A percentile compares a stretch with the other conserved stretches of the same genome.
These are phyloP conservation scores for Halocynthia roretzi DNA, from an alignment of 23 tunicate species.

Conservation along the genomic window DNA sequence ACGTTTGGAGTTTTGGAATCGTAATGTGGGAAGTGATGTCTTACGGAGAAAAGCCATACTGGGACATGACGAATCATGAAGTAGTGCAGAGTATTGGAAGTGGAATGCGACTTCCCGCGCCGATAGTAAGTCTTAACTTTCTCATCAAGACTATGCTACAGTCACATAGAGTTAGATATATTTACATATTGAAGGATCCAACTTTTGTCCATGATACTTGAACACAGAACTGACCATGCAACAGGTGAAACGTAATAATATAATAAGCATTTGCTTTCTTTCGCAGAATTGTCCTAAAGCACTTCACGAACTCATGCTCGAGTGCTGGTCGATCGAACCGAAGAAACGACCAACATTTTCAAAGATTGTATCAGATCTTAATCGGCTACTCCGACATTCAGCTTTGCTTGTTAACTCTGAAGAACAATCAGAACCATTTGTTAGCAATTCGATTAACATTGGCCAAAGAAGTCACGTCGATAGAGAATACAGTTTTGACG, in stretches of 20 bases:
- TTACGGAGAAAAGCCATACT: constrained; percentile 96
- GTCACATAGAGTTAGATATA: too few relatives aligned
- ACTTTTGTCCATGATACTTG: too few relatives aligned
- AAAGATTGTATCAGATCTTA: constrained; percentile 39
- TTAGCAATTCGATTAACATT: constrained; percentile 1
- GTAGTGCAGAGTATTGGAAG: constrained; percentile 60
- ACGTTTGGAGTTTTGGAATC: constrained; percentile 99
- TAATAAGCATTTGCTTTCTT: not conserved
- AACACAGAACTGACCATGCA: too few relatives aligned
- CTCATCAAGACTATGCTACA: not conserved
- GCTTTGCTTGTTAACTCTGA: constrained; percentile 9
- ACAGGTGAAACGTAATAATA: too few relatives aligned
- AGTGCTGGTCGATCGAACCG: constrained; percentile 79
- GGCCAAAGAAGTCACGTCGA: not conserved
- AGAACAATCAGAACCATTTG: constrained; percentile 15
- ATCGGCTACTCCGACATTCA: constrained; percentile 36
- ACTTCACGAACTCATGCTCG: constrained; percentile 68
- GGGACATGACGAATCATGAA: constrained; percentile 93
- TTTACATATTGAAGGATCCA: too few relatives aligned
- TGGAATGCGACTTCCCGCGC: constrained; percentile 93
- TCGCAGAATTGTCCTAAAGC: constrained; percentile 75
- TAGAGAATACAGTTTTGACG: not conserved
- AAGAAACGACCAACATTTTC: constrained; percentile 49
- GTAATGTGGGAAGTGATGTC: constrained; percentile 99
- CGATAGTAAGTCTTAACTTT: constrained; percentile 39